Percentiles rank a stretch among this genome's conserved stretches.
These are phyloP conservation scores for Cacoxenus indagator DNA, from an alignment of 2,888 invertebrate genomes.

Conservation along the genomic window DNA sequence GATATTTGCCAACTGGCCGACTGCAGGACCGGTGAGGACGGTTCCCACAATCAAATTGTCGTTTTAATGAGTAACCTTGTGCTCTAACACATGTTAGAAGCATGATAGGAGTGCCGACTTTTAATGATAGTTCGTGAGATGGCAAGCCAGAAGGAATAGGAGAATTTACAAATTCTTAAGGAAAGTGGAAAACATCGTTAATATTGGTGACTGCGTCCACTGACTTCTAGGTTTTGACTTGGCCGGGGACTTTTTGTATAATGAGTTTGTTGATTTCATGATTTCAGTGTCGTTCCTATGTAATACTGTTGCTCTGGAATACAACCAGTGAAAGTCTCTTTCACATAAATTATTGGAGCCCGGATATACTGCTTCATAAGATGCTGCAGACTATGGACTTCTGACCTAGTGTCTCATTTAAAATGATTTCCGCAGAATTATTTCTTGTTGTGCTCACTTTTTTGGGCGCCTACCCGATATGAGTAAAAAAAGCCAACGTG, in stretches of 20 bases:
- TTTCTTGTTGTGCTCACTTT: no score
- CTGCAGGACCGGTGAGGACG: not conserved
- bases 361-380: not conserved
- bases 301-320: not conserved
- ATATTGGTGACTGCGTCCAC: not conserved
- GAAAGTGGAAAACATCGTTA: not conserved
- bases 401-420: not conserved
- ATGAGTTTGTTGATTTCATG: not conserved
- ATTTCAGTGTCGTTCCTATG: no score
- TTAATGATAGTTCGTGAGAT: not conserved
- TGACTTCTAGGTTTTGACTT: not conserved
- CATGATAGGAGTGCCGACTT: not conserved
- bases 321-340: no score
- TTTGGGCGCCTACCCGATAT: no score
- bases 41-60: not conserved
- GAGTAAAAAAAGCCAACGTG: no score
- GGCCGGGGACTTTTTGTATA: not conserved
- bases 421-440: no score
- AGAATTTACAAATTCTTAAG: no score
- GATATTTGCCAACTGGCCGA: not conserved
- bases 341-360: not conserved
- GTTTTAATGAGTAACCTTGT: not conserved
- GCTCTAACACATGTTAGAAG: not conserved
- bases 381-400: not conserved
- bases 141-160: not conserved